Evolutionary conservation across 2,113 vertebrate species (phyloP), one percentile per base, ranked within the genome.

Genomic region (Pachypanchax playfairii): DNA sequence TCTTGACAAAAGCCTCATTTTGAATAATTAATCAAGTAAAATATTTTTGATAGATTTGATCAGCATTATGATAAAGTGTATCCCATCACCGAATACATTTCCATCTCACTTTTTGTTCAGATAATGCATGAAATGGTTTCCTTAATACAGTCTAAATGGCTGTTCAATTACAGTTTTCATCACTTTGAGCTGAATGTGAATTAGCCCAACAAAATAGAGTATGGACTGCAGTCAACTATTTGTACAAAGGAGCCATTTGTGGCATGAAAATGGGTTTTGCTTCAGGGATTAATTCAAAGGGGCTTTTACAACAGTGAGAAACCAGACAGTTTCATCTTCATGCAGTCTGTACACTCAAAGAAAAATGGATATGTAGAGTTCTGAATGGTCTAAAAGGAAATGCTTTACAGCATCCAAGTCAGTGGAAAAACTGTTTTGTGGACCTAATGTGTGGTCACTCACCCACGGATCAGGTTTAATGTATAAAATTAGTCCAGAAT

Each of bases 121-220:
- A 58, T 65, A 44, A 57, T 68, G 67, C 57, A n/a, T 56, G 52
- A 43, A 63, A 62, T 58, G 29, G 41, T 35, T 72, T 54, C 51
- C 33, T 78, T 51, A 75, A 73, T 75, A 28, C 60, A 44, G 51
- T 47, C 73, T 56, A 74, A 80, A 83, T 79, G 65, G 53, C 28
- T 46, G 39, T 75, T 76, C 77, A 74, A 74, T 79, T 74, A 70
- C 47, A 66, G 33, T 60, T 63, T 38, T 55, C 70, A 65, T 84
- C 43, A 65, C 57, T 60, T 72, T 55, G 57, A 84, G 55, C 14
- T 52, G 42, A 71, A 62, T 58, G 54, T 70, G 47, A 79, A 73
- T 86, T 75, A 70, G 56, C 42, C 46, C 29, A 51, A 51, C 24
- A n/a, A 53, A 56, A 39, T 17, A 54, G 53, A 52, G 53, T 65